Evolutionary conservation across 2,113 vertebrate genomes (phyloP).

Genomic region (Lycaon pictus): DNA sequence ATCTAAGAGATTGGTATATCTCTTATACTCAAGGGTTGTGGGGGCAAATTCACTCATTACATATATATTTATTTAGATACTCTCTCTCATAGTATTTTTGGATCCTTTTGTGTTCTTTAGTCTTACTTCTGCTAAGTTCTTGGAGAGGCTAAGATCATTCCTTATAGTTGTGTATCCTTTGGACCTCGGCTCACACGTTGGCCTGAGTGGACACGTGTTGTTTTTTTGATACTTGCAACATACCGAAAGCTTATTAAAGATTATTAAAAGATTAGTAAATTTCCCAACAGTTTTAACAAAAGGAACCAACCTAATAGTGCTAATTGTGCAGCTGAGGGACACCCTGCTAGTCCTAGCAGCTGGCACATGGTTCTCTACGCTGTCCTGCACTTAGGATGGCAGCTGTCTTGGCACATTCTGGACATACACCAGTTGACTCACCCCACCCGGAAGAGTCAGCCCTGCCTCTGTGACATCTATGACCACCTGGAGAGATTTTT

Average conservation of each 20-base stretch:
- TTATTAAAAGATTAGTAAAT: background rate
- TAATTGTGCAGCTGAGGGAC: background rate
- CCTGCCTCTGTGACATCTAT: background rate
- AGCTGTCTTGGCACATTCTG: background rate
- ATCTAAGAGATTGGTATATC: background rate
- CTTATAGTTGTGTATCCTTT: background rate
- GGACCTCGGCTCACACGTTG: background rate
- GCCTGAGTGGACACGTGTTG: background rate
- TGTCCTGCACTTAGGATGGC: background rate
- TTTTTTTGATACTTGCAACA: background rate
- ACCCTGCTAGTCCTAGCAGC: background rate
- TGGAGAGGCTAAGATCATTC: background rate
- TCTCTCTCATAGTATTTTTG: background rate
- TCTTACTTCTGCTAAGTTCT: background rate
- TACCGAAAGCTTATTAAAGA: background rate
- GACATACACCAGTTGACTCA: background rate
- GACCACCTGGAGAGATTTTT: background rate
- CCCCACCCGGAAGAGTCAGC: rapidly evolving
- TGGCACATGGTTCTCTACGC: background rate
- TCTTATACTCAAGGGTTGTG: background rate
- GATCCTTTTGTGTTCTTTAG: background rate
- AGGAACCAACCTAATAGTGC: background rate
- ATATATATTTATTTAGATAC: background rate
- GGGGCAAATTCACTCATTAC: background rate
- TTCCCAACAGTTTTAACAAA: background rate